phyloP scores from a whole-genome alignment of 2,797 vertebrate genomes.

The Oryzias dopingdopingensis region DNA sequence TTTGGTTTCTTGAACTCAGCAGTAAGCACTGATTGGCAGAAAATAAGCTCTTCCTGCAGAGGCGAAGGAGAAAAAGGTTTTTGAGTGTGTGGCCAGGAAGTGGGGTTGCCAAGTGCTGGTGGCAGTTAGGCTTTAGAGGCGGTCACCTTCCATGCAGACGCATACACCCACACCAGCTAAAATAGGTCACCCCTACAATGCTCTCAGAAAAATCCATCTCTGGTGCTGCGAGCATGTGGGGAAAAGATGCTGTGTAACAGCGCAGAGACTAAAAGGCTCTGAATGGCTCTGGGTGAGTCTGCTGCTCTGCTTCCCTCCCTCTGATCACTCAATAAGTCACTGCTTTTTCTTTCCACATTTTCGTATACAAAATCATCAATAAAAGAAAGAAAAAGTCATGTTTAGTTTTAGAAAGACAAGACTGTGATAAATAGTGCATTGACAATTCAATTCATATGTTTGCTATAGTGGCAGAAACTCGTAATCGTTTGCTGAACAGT shows the following conservation, averaged over 20 bases:
- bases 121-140: slow-evolving; percentile 35
- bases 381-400: too few species aligned
- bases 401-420: too few species aligned
- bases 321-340: slow-evolving; percentile 21
- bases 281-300: slow-evolving; percentile 4
- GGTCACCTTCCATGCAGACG: slow-evolving; percentile 56
- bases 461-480: too few species aligned
- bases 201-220: slow-evolving; percentile 65
- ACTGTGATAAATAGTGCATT: too few species aligned
- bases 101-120: slow-evolving; percentile 30
- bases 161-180: slow-evolving; percentile 36
- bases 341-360: not conserved
- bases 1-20: slow-evolving; percentile 35
- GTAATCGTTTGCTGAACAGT: too few species aligned
- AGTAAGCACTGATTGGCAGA: slow-evolving; percentile 44
- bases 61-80: slow-evolving; percentile 13
- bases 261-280: slow-evolving; percentile 36
- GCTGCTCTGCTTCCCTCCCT: slow-evolving; percentile 9
- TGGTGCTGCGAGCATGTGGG: slow-evolving; percentile 28
- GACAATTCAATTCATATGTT: too few species aligned
- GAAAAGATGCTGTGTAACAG: slow-evolving; percentile 43
- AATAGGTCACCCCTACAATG: slow-evolving; percentile 70
- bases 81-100: slow-evolving; percentile 46
- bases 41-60: slow-evolving; percentile 52
- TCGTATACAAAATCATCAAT: too few species aligned